Evolutionary conservation across 2,888 invertebrate species (phyloP), one percentile per base, ranked within the genome.

Genomic region (Torymus auratus): DNA sequence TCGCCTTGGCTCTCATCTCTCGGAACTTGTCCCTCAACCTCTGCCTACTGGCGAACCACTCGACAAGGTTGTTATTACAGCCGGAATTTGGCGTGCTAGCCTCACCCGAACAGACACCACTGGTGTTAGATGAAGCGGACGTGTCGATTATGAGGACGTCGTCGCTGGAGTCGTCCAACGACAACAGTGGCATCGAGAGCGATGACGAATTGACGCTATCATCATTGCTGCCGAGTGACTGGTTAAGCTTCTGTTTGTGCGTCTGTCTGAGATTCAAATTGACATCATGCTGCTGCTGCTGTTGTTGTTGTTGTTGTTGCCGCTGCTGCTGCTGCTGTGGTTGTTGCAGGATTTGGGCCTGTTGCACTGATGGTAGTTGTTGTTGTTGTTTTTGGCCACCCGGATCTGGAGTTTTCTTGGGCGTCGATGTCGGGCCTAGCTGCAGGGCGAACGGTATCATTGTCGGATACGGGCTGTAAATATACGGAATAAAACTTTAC

Each of bases 1-100:
- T 15, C 0, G 86, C 85, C 23, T 87, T 88, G 55, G 82, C 80
- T 0, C 84, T 84, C 4, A 88, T 64, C 28, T 88, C 86, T 1
- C 83, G 77, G 23, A 68, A 64, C 11, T 41, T 69, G 12, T 80
- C 70, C 23, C 74, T 62, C 20, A 80, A 3, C 12, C 15, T 28
- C 56, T 79, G 69, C 0, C 80, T 64, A 1, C 41, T 28, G 7
- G 17, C 4, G 17, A 20, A 50, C 78, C 73, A 79, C 0, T 73
- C 65, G 23, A 61, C 7, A 7, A 41, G 60, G 2, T 50, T 56
- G 1, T 56, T 68, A 1, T 72, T 68, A 12, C 20, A 20, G 20
- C 3, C 14, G 7, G 11, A 17, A 10, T 52, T 41, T 0, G 41
- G 41, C 7, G 41, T 41, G 41, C 41, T 10, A 7, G 0, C 20